Evolutionary conservation across 2,797 vertebrate genomes (phyloP).

Genomic region (Halcyon chelicuti): DNA sequence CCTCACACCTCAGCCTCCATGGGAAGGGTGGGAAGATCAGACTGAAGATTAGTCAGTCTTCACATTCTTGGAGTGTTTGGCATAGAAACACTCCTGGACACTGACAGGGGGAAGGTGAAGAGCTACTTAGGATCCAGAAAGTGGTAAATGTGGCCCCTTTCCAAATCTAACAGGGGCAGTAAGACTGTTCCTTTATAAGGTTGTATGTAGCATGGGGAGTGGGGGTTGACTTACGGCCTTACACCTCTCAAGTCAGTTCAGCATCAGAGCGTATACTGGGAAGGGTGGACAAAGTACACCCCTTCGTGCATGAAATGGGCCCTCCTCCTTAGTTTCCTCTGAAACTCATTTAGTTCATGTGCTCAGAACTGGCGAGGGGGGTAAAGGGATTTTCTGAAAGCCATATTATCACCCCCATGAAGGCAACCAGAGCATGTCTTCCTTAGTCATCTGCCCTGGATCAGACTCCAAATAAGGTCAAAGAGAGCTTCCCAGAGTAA

Average conservation of each 20-base stretch:
- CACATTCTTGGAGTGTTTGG: conserved; percentile 46
- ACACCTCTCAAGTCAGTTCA: background rate
- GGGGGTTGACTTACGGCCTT: background rate
- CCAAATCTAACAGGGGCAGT: conserved; percentile 8
- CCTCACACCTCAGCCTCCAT: conserved; percentile 4
- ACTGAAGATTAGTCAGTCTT: conserved; percentile 13
- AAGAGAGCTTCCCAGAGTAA: background rate
- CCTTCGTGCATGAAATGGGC: accelerated
- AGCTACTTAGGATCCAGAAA: background rate
- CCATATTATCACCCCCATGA: background rate
- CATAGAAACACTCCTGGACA: conserved; percentile 56
- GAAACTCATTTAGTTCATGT: background rate
- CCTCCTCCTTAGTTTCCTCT: background rate
- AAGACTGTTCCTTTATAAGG: conserved; percentile 25
- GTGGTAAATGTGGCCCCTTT: background rate
- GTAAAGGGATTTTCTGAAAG: background rate
- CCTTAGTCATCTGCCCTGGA: background rate
- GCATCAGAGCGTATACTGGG: accelerated
- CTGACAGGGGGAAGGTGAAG: conserved; percentile 44
- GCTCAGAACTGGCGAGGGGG: background rate
- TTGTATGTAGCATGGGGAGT: background rate
- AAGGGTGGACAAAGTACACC: background rate
- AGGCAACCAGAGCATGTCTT: background rate
- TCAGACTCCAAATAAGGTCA: too few relatives aligned
- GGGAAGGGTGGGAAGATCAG: conserved; percentile 28